Conservation (phyloP, 2,888 invertebrate genomes). For the Acanthoscelides obtectus region DNA sequence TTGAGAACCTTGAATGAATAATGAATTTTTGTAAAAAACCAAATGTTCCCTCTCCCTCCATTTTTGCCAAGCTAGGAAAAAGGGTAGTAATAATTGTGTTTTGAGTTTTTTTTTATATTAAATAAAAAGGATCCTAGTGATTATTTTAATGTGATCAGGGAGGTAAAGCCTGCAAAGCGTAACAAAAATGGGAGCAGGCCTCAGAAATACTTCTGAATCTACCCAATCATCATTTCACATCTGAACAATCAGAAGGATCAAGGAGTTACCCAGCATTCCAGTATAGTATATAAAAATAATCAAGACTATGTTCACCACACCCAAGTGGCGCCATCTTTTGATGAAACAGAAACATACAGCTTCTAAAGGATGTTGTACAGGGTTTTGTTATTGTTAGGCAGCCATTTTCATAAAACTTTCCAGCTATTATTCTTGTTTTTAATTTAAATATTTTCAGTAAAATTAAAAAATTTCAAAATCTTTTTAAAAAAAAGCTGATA, state of each 20-base stretch:
- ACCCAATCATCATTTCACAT: constrained; percentile 35
- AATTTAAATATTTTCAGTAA: background rate
- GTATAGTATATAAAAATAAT: background rate
- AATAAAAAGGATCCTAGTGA: constrained; percentile 13
- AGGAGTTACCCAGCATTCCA: background rate
- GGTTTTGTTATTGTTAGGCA: background rate
- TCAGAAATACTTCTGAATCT: constrained; percentile 27
- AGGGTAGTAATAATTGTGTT: too few relatives aligned
- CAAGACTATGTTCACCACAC: background rate
- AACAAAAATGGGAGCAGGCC: constrained; percentile 31
- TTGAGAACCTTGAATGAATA: too few relatives aligned
- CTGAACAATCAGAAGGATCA: constrained; percentile 35
- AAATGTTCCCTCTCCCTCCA: too few relatives aligned
- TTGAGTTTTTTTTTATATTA: background rate
- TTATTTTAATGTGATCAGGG: constrained; percentile 30
- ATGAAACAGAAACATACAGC: background rate
- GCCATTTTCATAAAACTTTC: background rate
- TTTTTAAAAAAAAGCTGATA: background rate
- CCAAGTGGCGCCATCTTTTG: constrained; percentile 22
- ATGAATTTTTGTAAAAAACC: too few relatives aligned
- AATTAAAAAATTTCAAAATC: background rate
- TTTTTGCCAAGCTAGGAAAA: too few relatives aligned
- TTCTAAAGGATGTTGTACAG: background rate
- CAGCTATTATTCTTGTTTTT: background rate
- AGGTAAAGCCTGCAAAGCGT: constrained; percentile 29